Evolutionary conservation across 2,888 invertebrate genomes (phyloP).

Genomic region (Willowsia nigromaculata): DNA sequence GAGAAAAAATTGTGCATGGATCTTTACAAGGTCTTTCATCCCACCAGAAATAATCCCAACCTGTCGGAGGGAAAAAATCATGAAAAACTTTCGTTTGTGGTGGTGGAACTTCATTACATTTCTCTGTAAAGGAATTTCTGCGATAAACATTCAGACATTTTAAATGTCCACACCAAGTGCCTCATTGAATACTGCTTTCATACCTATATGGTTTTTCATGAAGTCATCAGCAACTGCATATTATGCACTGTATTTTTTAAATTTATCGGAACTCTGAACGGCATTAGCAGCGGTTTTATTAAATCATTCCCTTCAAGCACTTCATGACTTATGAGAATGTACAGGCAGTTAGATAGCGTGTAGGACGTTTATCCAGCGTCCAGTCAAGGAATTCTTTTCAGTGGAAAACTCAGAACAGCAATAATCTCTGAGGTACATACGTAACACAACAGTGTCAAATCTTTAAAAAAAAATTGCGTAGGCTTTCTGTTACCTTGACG

Average conservation of each 20-base stretch:
- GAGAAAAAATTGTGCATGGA: constrained; percentile 11
- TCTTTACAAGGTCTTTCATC: constrained; percentile 32
- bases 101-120: too few species aligned
- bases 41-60: not conserved
- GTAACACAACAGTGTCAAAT: not conserved
- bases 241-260: too few species aligned
- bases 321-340: too few species aligned
- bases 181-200: too few species aligned
- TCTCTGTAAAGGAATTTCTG: too few species aligned
- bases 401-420: not conserved
- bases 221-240: too few species aligned
- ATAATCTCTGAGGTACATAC: not conserved
- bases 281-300: too few species aligned
- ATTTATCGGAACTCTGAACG: too few species aligned
- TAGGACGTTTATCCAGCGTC: not conserved
- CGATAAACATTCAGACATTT: too few species aligned
- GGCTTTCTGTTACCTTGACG: constrained; percentile 5
- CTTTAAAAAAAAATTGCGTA: constrained; percentile 1
- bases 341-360: not conserved
- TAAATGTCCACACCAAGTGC: too few species aligned
- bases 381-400: not conserved
- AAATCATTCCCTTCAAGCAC: too few species aligned
- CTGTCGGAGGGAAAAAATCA: not conserved
- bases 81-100: not conserved
- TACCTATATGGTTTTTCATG: too few species aligned